Base-by-base conservation (phyloP, 2,888 invertebrate species). In the Xestia c-nigrum region DNA sequence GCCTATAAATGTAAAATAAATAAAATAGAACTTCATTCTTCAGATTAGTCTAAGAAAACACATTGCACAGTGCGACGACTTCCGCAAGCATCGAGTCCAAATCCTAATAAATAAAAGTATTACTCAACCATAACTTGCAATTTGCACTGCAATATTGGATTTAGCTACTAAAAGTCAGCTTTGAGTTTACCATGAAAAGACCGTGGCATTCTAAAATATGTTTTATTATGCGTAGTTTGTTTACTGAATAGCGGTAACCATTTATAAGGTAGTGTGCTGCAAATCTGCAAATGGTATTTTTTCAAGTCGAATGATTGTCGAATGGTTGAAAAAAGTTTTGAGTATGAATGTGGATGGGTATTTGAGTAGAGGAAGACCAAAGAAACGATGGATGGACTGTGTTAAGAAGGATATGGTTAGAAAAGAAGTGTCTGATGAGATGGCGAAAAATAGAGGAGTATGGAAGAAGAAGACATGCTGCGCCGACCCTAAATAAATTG, bases 141-240 rank as follows among this genome's bases (percentile, higher is more conserved):
- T 80, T 80, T 79, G 66, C 70, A 31, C 52, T 12, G 55, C 38
- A 74, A 74, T 68, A 79, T 79, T 64, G 55, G 52, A 68, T 74
- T 47, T 55, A 50, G 55, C 31, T n/a, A 65, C 24, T 79, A 65
- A 69, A 74, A 74, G 74, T 79, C 64, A 74, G 64, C 50, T 65
- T 79, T 46, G 19, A 59, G 64, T 79, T 79, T n/a, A 59, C 43
- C 24, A 31, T 79, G 79, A 79, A 79, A 52, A 74, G 31, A 69
- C 68, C 57, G n/a, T 59, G 64, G 59, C 64, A 69, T 74, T 46
- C 64, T 74, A 24, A 63, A 24, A 24, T 64, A 64, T 57, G 43
- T 47, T 73, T 73, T 73, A 72, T 31, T 31, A 24, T 6, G n/a
- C 21, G 24, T 1, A 19, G 31, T 70, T 5, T n/a, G n/a, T 1